Evolutionary conservation across 2,113 vertebrate species (phyloP).

Genomic region (Anthoscopus minutus): DNA sequence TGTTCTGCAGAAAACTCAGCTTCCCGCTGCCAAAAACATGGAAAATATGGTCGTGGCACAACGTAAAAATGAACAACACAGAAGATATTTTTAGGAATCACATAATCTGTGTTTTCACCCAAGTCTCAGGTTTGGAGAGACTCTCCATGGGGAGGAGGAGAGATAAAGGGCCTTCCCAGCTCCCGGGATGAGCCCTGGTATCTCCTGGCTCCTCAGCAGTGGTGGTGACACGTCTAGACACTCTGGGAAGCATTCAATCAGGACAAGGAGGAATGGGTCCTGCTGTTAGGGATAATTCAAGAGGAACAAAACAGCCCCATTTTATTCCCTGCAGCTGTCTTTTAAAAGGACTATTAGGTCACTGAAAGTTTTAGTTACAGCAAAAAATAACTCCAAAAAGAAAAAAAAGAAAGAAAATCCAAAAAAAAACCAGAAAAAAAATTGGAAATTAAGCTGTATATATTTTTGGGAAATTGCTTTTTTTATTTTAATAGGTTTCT

Average conservation of each 20-base stretch:
- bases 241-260: constrained; percentile 46
- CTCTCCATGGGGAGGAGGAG: background rate
- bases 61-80: background rate
- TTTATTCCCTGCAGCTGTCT: constrained; percentile 48
- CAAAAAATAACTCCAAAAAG: background rate
- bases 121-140: background rate
- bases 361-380: constrained; percentile 22
- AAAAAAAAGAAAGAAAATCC: background rate
- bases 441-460: constrained; percentile 1
- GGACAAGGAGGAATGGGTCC: constrained; percentile 14
- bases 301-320: background rate
- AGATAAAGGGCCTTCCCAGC: background rate
- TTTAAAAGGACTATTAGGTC: constrained; percentile 37
- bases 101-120: background rate
- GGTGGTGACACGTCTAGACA: constrained; percentile 40
- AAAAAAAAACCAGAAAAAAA: background rate
- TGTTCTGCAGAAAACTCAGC: background rate
- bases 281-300: constrained; percentile 42
- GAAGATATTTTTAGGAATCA: background rate
- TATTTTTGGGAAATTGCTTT: constrained; percentile 40
- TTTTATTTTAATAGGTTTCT: constrained; percentile 25
- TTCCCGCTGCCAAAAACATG: background rate
- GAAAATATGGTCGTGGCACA: background rate
- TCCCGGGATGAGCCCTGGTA: background rate
- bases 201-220: background rate